A percentile compares a stretch with the other conserved stretches of the same genome.
These are phyloP conservation scores for Drosophila ambigua DNA, from an alignment of 1,140 invertebrate genomes.

Conservation along the genomic window DNA sequence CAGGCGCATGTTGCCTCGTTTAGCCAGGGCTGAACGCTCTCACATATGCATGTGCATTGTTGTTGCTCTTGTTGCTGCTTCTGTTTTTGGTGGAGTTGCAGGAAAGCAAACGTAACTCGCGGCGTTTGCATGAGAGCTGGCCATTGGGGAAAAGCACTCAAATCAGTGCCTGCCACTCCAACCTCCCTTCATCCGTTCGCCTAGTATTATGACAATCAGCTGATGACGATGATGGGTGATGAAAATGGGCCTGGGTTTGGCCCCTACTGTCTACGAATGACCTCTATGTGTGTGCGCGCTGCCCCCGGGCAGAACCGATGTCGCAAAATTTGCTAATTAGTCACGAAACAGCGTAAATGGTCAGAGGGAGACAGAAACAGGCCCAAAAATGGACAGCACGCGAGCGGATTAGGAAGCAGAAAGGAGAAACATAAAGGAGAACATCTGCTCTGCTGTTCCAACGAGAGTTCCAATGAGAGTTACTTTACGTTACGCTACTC, in stretches of 20 bases:
- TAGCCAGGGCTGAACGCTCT: too few species aligned
- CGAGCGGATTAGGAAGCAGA: too few species aligned
- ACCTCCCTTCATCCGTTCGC: background rate
- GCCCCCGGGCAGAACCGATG: constrained; percentile 23
- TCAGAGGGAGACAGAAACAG: constrained; percentile 38
- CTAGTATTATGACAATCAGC: constrained; percentile 51
- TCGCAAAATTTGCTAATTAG: constrained; percentile 74
- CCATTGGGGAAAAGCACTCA: constrained; percentile 69
- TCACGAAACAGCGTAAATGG: constrained; percentile 70
- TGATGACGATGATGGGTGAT: constrained; percentile 19
- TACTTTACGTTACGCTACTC: too few species aligned
- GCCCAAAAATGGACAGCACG: constrained; percentile 46
- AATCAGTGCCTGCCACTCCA: constrained; percentile 59
- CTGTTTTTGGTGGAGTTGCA: background rate
- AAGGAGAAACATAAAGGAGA: constrained; percentile 6
- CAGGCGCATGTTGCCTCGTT: too few species aligned
- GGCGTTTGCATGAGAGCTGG: constrained; percentile 54
- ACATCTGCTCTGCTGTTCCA: too few species aligned
- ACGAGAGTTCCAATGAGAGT: too few species aligned
- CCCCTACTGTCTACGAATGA: constrained; percentile 28
- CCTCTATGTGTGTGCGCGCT: constrained; percentile 6
- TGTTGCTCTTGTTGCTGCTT: too few species aligned
- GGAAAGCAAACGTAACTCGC: constrained; percentile 9
- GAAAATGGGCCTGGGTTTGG: constrained; percentile 32
- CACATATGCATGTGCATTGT: too few species aligned